These are phyloP conservation scores for Ranitomeya variabilis DNA, from an alignment of 2,113 vertebrate genomes.

Conservation along the genomic window DNA sequence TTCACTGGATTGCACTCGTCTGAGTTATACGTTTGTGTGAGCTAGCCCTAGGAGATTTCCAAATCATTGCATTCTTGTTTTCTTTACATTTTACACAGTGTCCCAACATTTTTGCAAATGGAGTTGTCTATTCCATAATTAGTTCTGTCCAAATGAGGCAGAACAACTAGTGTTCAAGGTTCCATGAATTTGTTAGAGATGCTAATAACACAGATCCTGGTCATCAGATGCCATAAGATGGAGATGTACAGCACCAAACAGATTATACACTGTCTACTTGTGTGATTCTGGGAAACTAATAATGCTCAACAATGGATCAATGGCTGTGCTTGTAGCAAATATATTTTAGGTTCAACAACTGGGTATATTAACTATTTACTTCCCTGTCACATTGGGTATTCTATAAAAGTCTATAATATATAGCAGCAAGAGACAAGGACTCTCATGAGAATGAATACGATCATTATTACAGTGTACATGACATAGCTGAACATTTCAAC, in stretches of 20 bases:
- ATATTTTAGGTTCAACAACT: background rate
- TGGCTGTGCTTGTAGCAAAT: background rate
- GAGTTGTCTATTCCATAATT: background rate
- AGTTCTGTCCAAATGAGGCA: background rate
- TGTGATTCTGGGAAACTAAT: background rate
- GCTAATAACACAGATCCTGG: background rate
- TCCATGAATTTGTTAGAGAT: background rate
- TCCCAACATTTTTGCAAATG: too few species aligned
- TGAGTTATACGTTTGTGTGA: too few species aligned
- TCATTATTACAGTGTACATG: background rate
- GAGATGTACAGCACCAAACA: background rate
- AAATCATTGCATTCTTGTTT: too few species aligned
- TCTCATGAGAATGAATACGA: background rate
- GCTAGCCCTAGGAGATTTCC: too few species aligned
- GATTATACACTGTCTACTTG: background rate
- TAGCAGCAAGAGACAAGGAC: background rate
- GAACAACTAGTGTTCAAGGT: background rate
- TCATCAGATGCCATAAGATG: too few species aligned
- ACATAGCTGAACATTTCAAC: background rate
- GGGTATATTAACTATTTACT: background rate
- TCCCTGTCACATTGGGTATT: background rate
- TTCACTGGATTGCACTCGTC: too few species aligned
- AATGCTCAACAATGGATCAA: background rate
- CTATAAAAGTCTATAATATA: background rate
- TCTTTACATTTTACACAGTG: too few species aligned